Conservation (phyloP, 2,888 invertebrate genomes). For the Rhorus exstirpatorius region DNA sequence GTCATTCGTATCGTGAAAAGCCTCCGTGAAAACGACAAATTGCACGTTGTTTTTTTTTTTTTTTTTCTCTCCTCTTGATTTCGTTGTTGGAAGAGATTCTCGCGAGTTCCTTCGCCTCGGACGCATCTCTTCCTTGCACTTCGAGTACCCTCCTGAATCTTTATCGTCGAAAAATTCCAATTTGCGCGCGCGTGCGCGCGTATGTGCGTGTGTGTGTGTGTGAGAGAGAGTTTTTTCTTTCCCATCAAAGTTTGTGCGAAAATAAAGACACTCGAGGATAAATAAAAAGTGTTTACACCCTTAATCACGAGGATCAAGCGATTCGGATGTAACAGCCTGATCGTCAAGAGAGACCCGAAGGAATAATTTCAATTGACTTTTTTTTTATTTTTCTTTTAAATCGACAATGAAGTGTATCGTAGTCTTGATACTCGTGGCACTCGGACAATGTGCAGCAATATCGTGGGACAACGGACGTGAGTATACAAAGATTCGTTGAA, state of each 20-base stretch:
- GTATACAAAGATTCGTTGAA: constrained; percentile 33
- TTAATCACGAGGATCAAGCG: background rate
- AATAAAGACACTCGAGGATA: background rate
- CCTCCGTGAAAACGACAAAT: constrained; percentile 9
- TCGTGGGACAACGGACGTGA: constrained; percentile 68
- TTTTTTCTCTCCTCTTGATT: background rate
- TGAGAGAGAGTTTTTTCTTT: background rate
- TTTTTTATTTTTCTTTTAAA: background rate
- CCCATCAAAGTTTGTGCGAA: background rate
- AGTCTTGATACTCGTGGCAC: constrained; percentile 55
- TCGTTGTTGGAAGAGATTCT: background rate
- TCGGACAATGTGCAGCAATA: constrained; percentile 59
- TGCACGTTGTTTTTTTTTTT: constrained; percentile 13
- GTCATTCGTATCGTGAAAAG: constrained; percentile 36
- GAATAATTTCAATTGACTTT: no score
- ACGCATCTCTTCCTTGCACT: background rate
- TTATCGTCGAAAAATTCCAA: background rate
- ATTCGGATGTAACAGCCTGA: background rate
- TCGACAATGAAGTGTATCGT: constrained; percentile 46
- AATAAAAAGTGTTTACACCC: background rate
- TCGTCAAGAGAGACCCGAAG: no score
- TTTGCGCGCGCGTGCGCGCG: background rate
- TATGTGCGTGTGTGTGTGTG: background rate
- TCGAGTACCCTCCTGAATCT: background rate
- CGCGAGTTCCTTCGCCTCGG: background rate